phyloP scores from a whole-genome alignment of 2,113 vertebrate genomes.

The Scomber scombrus region DNA sequence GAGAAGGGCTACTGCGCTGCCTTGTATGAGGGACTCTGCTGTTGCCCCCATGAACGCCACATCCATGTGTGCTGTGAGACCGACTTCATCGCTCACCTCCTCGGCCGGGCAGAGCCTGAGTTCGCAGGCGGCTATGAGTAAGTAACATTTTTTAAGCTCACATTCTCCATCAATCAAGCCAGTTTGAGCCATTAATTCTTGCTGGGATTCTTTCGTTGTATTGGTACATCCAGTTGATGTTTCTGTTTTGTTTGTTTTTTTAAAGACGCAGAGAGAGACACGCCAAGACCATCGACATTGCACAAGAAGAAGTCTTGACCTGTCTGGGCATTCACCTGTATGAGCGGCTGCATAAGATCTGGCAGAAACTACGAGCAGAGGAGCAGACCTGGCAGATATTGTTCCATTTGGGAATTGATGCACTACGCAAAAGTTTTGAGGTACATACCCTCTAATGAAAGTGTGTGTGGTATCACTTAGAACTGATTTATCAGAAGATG shows the following conservation, averaged over 20 bases:
- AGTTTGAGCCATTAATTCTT: slow-evolving; percentile 63
- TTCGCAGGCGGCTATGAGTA: slow-evolving; percentile 98
- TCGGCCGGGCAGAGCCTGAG: slow-evolving; percentile 96
- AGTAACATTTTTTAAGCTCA: slow-evolving; percentile 19
- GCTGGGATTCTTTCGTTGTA: slow-evolving; percentile 35
- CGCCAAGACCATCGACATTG: slow-evolving; percentile 98
- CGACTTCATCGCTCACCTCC: slow-evolving; percentile 96
- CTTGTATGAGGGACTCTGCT: slow-evolving; percentile 95
- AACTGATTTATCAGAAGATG: background rate
- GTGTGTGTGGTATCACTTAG: background rate
- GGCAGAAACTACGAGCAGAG: slow-evolving; percentile 96
- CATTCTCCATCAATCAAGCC: background rate
- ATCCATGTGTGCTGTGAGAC: slow-evolving; percentile 98
- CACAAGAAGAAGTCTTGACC: slow-evolving; percentile 98
- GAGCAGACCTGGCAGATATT: slow-evolving; percentile 99
- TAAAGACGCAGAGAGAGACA: slow-evolving; percentile 94
- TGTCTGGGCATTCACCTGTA: slow-evolving; percentile 98
- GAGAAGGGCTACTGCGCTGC: slow-evolving; percentile 97
- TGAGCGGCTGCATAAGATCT: slow-evolving; percentile 95
- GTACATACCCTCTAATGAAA: slow-evolving; percentile 72
- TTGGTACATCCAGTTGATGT: background rate
- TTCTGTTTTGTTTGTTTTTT: background rate
- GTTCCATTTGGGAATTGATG: slow-evolving; percentile 95
- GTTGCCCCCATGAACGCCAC: slow-evolving; percentile 95
- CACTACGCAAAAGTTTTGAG: slow-evolving; percentile 97